Base-by-base conservation (phyloP, 2,888 invertebrate genomes). In the Drosophila prolongata region DNA sequence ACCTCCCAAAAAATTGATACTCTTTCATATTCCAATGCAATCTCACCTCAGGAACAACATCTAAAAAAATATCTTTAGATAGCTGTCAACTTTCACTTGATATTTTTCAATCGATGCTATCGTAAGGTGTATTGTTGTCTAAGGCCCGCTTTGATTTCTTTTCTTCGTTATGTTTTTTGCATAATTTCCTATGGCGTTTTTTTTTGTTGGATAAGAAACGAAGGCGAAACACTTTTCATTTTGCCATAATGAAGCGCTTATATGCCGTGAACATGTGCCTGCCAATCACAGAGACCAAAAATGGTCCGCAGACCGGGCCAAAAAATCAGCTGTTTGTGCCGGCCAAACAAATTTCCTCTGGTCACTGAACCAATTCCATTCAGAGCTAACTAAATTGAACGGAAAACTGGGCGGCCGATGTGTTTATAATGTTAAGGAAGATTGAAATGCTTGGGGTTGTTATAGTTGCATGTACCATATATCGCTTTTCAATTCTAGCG, bases 81-180 rank as follows among this genome's bases (percentile, higher is more conserved):
- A 24, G 52, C 68, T 73, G 81, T 74, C 73, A 78, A 83, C 83
- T 84, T 84, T 84, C 83, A 83, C 83, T 86, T 80, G 75, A 61
- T 68, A 55, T 54, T 60, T 71, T 54, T 68, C 34, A 24, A 47
- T 56, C 73, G 61, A 64, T 75, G 68, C 69, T 69, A 70, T 84
- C 76, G 68, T 59, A 65, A 60, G 64, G 67, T 42, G 44, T 57
- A 65, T 53, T 73, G 66, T 64, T 72, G 65, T 64, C 59, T 61
- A 44, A 64, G 40, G 43, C 46, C n/a, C 44, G 47, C 62, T 19
- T 47, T 49, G 59, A 44, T 64, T 50, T 71, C 60, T 56, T 43
- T 44, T 13, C 30, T 56, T 52, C 43, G 13, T 38, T 59, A 46
- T 37, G 60, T 50, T 61, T 76, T 84, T 78, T 83, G 84, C 89